These are phyloP conservation scores for Yponomeuta evonymella DNA, from an alignment of 2,888 invertebrate species.

Conservation along the genomic window DNA sequence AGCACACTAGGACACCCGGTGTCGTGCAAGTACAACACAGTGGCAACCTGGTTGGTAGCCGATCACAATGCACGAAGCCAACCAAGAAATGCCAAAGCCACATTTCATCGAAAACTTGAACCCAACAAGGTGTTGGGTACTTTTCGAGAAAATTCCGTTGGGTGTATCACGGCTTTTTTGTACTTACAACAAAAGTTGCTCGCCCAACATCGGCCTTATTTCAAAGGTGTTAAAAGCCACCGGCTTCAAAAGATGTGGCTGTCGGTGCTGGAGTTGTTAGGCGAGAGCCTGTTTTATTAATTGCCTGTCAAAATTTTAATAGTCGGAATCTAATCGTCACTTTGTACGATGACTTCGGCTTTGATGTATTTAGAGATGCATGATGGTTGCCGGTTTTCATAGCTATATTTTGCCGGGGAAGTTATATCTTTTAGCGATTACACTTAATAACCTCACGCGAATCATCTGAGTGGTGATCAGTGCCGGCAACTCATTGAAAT, in stretches of 20 bases:
- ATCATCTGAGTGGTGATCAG: no score
- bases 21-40: no score
- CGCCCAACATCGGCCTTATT: not conserved
- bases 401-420: no score
- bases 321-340: slow-evolving; percentile 2
- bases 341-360: not conserved
- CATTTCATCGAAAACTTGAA: not conserved
- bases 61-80: no score
- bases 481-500: no score
- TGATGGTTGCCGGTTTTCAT: not conserved
- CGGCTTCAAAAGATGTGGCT: not conserved
- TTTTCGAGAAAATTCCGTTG: not conserved
- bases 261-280: not conserved
- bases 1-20: no score
- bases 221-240: not conserved
- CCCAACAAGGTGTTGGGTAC: not conserved
- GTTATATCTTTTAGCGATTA: no score
- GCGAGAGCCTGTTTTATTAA: slow-evolving; percentile 2
- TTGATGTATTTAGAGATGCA: not conserved
- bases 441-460: no score
- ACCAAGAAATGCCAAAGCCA: not conserved
- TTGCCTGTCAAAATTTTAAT: not conserved
- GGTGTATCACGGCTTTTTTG: not conserved
- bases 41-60: no score
- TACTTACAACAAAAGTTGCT: not conserved